A percentile compares a stretch with the other conserved stretches of the same genome.
Conservation (phyloP, 1,140 invertebrate species). For the Ctenoplectra terminalis region DNA sequence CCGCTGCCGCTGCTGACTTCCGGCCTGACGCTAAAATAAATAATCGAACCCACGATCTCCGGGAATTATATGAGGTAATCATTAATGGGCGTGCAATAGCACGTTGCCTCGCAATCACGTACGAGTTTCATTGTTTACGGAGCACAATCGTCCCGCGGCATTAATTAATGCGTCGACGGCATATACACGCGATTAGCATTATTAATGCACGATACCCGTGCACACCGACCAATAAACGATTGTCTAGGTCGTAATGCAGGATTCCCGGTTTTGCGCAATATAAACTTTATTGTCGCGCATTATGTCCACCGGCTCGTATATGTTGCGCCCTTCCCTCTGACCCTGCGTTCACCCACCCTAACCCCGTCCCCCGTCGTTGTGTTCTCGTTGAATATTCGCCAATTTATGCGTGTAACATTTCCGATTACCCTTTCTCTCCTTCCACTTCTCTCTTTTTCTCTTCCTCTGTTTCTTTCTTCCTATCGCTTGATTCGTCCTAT, state of each 20-base stretch:
- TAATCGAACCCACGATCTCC: conserved; percentile 63
- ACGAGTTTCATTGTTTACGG: conserved; percentile 76
- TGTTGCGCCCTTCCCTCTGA: background rate
- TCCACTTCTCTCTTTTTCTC: background rate
- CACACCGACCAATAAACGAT: conserved; percentile 73
- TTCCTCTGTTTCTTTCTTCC: too few relatives aligned
- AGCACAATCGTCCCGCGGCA: conserved; percentile 71
- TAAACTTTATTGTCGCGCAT: conserved; percentile 70
- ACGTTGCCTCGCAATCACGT: conserved; percentile 70
- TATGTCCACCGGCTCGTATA: conserved; percentile 32
- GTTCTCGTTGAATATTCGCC: conserved; percentile 42
- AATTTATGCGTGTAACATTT: conserved; percentile 47
- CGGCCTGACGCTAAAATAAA: conserved; percentile 59
- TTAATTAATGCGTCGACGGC: conserved; percentile 73
- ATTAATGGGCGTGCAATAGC: conserved; percentile 70
- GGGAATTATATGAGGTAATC: conserved; percentile 71
- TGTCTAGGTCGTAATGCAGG: conserved; percentile 71
- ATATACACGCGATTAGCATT: conserved; percentile 76
- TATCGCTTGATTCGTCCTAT: too few relatives aligned
- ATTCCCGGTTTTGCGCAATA: conserved; percentile 68
- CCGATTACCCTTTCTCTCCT: conserved; percentile 16
- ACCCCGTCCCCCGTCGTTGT: too few relatives aligned
- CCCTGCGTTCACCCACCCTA: background rate
- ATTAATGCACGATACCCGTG: conserved; percentile 70
- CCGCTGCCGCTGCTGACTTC: conserved; percentile 57